Percentiles rank a stretch among this genome's conserved stretches.
These are phyloP conservation scores for Hyppa rectilinea DNA, from an alignment of 2,888 invertebrate genomes.

Conservation along the genomic window DNA sequence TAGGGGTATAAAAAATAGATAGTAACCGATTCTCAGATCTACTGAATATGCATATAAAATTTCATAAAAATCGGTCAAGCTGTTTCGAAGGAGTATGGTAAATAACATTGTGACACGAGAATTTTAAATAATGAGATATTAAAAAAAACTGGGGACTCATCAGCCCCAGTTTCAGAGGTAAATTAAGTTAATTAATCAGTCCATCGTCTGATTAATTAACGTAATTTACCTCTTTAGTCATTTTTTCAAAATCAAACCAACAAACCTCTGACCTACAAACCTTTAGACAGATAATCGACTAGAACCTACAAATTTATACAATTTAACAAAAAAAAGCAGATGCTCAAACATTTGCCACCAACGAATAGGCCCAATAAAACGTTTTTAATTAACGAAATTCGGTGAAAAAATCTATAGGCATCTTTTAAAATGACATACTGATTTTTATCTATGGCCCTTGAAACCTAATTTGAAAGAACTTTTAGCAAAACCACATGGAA, in stretches of 20 bases:
- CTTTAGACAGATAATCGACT: neutral
- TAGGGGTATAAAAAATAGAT: no score
- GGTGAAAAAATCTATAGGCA: conserved; percentile 51
- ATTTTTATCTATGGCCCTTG: conserved; percentile 59
- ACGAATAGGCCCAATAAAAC: conserved; percentile 60
- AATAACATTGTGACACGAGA: no score
- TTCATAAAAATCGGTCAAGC: no score
- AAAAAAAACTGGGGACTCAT: no score
- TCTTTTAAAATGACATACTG: conserved; percentile 63
- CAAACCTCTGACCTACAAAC: neutral
- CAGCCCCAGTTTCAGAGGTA: no score
- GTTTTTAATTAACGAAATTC: conserved; percentile 65
- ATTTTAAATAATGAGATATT: no score
- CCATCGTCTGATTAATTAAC: neutral
- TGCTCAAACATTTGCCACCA: conserved; percentile 63
- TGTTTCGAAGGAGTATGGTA: no score
- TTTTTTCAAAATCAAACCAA: neutral
- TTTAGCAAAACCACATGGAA: conserved; percentile 1
- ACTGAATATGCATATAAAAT: no score
- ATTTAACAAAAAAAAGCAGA: conserved; percentile 55
- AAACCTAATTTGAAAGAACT: conserved; percentile 35
- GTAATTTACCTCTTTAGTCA: neutral
- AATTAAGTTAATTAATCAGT: no score
- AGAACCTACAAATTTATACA: neutral
- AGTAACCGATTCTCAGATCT: no score